phyloP scores from a whole-genome alignment of 2,797 vertebrate species.

The Gymnothorax reevesii region DNA sequence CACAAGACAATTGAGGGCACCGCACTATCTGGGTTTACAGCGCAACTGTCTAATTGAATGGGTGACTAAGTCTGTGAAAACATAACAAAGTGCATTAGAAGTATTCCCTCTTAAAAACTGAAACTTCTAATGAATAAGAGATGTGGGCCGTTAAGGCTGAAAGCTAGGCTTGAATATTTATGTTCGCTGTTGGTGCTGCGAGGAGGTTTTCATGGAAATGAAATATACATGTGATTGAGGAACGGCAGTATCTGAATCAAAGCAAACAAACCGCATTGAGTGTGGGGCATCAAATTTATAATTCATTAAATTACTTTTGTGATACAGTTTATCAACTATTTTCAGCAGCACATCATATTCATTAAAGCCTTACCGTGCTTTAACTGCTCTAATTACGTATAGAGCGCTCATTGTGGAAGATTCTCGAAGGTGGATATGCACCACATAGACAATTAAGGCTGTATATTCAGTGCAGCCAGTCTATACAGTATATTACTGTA shows the following conservation, averaged over 20 bases:
- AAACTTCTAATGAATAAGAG: constrained; percentile 49
- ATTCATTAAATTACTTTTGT: constrained; percentile 54
- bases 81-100: neutral
- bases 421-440: neutral
- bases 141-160: constrained; percentile 41
- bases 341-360: neutral
- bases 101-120: constrained; percentile 25
- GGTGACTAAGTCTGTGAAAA: neutral
- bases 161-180: constrained; percentile 56
- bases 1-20: no score
- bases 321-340: constrained; percentile 11
- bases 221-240: constrained; percentile 56
- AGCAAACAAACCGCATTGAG: constrained; percentile 65
- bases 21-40: neutral
- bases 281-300: constrained; percentile 60
- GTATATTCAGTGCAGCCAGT: neutral
- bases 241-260: constrained; percentile 52
- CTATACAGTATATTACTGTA: neutral
- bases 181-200: constrained; percentile 57
- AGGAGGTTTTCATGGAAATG: constrained; percentile 52
- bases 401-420: neutral
- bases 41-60: neutral
- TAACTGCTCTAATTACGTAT: neutral
- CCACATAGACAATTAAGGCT: neutral
- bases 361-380: neutral